Evolutionary conservation across 1,140 invertebrate genomes (phyloP), one percentile per base, ranked within the genome.

Genomic region (Scaptomyza graminum): DNA sequence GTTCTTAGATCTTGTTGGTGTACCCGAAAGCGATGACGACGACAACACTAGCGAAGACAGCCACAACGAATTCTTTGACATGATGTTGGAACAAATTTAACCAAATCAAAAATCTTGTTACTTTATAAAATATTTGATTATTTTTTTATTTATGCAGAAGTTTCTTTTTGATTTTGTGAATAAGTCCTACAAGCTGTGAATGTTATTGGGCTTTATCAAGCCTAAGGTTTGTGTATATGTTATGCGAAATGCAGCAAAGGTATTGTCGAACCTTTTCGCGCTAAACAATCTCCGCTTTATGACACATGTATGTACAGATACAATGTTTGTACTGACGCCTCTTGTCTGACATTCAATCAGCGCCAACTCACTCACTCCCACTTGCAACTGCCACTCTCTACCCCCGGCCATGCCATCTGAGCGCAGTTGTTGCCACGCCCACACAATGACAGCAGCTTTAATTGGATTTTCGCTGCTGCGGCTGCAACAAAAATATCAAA

Each of bases 341-440:
- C 59, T 74, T 74, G 64, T 70, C 83, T 87, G 82, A 87, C 82
- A 87, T 87, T 88, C 82, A 87, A 87, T 87, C 82, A 87, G 82
- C 61, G 70, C 62, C 81, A 66, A 28, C 62, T 44, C 41, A 34
- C 37, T n/a, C 49, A 22, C 13, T 43, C 31, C 34, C 16, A 16
- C 16, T 31, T 31, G 28, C 28, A 31, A 7, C 28, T 7, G 28
- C 28, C 28, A 31, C 28, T 31, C 25, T 25, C 7, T 7, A 43
- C 22, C 31, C 6, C 41, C 25, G 11, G 7, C 16, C 34, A n/a
- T 6, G 12, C 31, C 34, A 13, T 16, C 18, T 2, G 18, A 25
- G 61, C 11, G 51, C 46, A 28, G 41, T 44, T 16, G 52, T 28
- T 46, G 65, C 79, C 76, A 49, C 80, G 62, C 71, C 76, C 63